phyloP scores from a whole-genome alignment of 2,113 vertebrate genomes.

The Argyrosomus japonicus region DNA sequence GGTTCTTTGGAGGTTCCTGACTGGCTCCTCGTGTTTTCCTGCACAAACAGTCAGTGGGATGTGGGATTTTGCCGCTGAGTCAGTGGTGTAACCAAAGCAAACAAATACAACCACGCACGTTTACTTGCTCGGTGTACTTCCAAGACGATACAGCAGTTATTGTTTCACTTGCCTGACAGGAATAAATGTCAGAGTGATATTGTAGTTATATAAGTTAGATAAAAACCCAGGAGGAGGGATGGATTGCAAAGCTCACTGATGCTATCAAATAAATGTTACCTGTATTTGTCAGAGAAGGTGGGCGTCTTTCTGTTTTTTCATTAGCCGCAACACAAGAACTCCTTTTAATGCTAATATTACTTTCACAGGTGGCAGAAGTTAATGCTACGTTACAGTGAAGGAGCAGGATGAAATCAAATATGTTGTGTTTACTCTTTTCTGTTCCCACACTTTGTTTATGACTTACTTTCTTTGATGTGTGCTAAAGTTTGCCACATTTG shows the following conservation, averaged over 20 bases:
- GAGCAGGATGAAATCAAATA: background rate
- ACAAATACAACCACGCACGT: slow-evolving; percentile 49
- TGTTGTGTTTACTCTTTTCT: no score
- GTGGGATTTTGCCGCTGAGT: slow-evolving; percentile 54
- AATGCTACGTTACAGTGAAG: background rate
- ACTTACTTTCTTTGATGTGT: background rate
- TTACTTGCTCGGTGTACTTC: slow-evolving; percentile 4
- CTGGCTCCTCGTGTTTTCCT: slow-evolving; percentile 41
- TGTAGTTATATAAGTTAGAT: slow-evolving; percentile 29
- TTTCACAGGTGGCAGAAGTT: slow-evolving; percentile 4
- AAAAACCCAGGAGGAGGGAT: slow-evolving; percentile 6
- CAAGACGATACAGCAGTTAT: slow-evolving; percentile 15
- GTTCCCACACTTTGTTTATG: background rate
- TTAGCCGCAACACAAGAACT: background rate
- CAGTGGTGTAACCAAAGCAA: slow-evolving; percentile 44
- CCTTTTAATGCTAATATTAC: background rate
- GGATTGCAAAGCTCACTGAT: slow-evolving; percentile 9
- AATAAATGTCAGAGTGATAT: slow-evolving; percentile 51
- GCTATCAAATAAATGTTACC: slow-evolving; percentile 36
- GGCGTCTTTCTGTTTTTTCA: slow-evolving; percentile 18
- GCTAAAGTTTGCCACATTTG: background rate
- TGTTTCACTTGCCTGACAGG: slow-evolving; percentile 30
- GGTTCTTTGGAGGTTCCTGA: slow-evolving; percentile 29
- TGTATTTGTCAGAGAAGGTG: slow-evolving; percentile 36
- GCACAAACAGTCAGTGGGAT: slow-evolving; percentile 52